Conservation (phyloP, 2,113 vertebrate genomes). For the Rhinichthys klamathensis region DNA sequence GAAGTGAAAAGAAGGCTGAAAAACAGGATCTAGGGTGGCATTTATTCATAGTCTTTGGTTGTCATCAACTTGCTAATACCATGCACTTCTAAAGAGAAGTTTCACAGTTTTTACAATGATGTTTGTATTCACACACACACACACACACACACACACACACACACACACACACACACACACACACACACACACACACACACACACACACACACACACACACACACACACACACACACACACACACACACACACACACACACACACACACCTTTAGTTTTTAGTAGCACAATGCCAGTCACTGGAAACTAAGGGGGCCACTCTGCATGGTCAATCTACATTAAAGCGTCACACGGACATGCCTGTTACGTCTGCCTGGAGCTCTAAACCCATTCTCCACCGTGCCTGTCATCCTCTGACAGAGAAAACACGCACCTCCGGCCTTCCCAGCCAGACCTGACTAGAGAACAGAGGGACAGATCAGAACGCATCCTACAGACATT, state of each 20-base stretch:
- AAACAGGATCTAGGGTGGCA: neutral
- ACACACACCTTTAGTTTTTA: neutral
- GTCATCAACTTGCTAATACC: neutral
- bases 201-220: too few species aligned
- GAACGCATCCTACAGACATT: conserved; percentile 59
- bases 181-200: too few species aligned
- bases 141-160: neutral
- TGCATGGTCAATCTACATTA: neutral
- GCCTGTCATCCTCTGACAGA: conserved; percentile 88
- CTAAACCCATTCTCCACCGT: conserved; percentile 91
- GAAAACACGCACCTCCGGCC: conserved; percentile 86
- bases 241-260: neutral
- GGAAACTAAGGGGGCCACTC: neutral
- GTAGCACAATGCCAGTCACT: neutral
- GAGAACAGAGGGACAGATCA: conserved; percentile 87
- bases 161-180: too few species aligned
- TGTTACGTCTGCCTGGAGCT: conserved; percentile 73
- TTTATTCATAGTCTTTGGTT: neutral
- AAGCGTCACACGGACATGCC: conserved; percentile 77
- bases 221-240: neutral
- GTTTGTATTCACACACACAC: neutral
- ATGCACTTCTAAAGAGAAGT: neutral
- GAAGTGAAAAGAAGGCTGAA: neutral
- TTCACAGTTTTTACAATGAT: neutral
- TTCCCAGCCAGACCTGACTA: conserved; percentile 88